These are phyloP conservation scores for Meganola albula DNA, from an alignment of 2,888 invertebrate genomes.

Conservation along the genomic window DNA sequence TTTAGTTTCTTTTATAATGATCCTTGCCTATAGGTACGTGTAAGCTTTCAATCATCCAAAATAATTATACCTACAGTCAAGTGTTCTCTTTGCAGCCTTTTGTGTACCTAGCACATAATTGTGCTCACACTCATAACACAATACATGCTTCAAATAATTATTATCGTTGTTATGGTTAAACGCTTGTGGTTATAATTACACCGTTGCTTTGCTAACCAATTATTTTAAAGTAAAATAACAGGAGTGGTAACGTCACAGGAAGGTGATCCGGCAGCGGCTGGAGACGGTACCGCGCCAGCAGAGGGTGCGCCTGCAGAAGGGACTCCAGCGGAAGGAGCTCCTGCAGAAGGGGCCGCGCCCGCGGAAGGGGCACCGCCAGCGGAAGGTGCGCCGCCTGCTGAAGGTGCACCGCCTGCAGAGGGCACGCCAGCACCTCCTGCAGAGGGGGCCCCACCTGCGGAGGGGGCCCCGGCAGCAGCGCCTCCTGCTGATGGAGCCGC, in stretches of 20 bases:
- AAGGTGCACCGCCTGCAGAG: slow-evolving; percentile 26
- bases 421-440: slow-evolving; percentile 23
- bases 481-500: slow-evolving; percentile 27
- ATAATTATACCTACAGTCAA: too few relatives aligned
- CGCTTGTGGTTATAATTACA: background rate
- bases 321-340: slow-evolving; percentile 39
- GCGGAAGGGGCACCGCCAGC: slow-evolving; percentile 14
- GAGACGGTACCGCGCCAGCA: slow-evolving; percentile 28
- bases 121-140: too few relatives aligned
- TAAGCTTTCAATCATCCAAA: too few relatives aligned
- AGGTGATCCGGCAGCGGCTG: slow-evolving; percentile 16
- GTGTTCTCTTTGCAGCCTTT: too few relatives aligned
- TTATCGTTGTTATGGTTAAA: too few relatives aligned
- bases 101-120: too few relatives aligned
- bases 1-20: too few relatives aligned
- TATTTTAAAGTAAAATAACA: too few relatives aligned
- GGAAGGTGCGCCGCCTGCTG: slow-evolving; percentile 28
- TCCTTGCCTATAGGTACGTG: too few relatives aligned
- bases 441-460: slow-evolving; percentile 27
- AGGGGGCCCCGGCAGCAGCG: slow-evolving; percentile 38
- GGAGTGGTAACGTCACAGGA: slow-evolving; percentile 14
- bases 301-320: slow-evolving; percentile 25
- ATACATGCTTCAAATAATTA: too few relatives aligned
- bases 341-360: slow-evolving; percentile 22
- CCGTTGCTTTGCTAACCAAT: background rate